A percentile compares a stretch with the other conserved stretches of the same genome.
phyloP scores from a whole-genome alignment of 1,140 invertebrate species.

The Drosophila micromelanica region DNA sequence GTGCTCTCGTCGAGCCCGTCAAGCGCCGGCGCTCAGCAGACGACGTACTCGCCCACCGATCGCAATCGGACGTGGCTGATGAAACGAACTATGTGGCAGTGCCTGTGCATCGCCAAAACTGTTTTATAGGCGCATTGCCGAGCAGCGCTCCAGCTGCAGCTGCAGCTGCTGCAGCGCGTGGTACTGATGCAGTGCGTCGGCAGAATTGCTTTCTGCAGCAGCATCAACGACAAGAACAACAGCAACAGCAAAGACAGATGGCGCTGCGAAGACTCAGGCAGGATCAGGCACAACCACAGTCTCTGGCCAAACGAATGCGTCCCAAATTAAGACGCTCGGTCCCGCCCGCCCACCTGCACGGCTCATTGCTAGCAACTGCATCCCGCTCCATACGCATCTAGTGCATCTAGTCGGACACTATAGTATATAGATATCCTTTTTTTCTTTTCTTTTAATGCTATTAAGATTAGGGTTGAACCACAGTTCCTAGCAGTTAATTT shows the following conservation, averaged over 20 bases:
- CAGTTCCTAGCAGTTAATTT: slow-evolving; percentile 33
- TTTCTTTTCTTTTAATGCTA: slow-evolving; percentile 1
- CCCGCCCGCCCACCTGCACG: neutral
- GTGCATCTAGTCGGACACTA: neutral
- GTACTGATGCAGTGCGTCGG: slow-evolving; percentile 29
- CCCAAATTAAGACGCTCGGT: slow-evolving; percentile 17
- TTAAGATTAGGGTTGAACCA: slow-evolving; percentile 39
- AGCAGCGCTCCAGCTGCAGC: neutral
- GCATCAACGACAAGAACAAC: neutral
- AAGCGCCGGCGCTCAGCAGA: slow-evolving; percentile 36
- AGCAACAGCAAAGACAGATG: neutral
- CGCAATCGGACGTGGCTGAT: neutral
- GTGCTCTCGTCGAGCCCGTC: slow-evolving; percentile 15
- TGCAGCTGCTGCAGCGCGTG: neutral
- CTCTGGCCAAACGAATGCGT: slow-evolving; percentile 46
- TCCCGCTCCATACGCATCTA: slow-evolving; percentile 62
- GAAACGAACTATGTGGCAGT: slow-evolving; percentile 55
- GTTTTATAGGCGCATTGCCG: slow-evolving; percentile 67
- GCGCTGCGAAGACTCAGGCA: neutral
- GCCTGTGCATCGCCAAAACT: slow-evolving; percentile 73
- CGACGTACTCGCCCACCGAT: neutral
- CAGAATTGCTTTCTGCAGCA: slow-evolving; percentile 43
- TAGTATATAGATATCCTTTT: slow-evolving; percentile 12
- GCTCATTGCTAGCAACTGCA: neutral
- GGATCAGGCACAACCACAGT: neutral